These are phyloP conservation scores for Tachina fera DNA, from an alignment of 2,888 invertebrate genomes.

Conservation along the genomic window DNA sequence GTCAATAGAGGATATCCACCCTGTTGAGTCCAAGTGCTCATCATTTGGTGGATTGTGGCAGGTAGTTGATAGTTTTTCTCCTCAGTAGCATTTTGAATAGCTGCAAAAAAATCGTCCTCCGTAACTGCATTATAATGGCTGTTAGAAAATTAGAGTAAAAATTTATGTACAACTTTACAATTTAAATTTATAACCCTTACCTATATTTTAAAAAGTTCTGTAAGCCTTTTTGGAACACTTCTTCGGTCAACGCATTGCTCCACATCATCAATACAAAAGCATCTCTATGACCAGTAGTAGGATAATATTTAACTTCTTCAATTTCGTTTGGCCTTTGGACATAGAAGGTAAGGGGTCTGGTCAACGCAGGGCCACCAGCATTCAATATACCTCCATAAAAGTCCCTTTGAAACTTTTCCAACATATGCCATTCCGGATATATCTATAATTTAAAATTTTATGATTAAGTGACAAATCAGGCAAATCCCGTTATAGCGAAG, in stretches of 20 bases:
- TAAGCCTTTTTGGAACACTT: constrained; percentile 75
- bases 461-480: no score
- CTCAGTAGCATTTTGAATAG: background rate
- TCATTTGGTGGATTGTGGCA: background rate
- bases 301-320: no score
- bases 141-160: background rate
- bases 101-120: background rate
- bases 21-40: constrained; percentile 6
- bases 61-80: background rate
- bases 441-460: constrained; percentile 81
- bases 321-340: constrained; percentile 93
- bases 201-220: constrained; percentile 77
- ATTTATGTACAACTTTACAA: constrained; percentile 3
- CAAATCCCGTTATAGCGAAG: no score
- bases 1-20: constrained; percentile 76
- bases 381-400: constrained; percentile 87
- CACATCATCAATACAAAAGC: constrained; percentile 85
- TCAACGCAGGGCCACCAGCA: constrained; percentile 88
- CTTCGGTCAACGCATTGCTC: constrained; percentile 78
- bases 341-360: constrained; percentile 90
- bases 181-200: constrained; percentile 72
- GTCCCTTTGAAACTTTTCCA: background rate
- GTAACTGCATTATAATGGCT: background rate
- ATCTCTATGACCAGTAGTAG: constrained; percentile 87
- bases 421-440: constrained; percentile 77